Percentiles rank a stretch among this genome's conserved stretches.
Evolutionary conservation across 2,888 invertebrate genomes (phyloP).

Genomic region (Schrankia costaestrigalis): DNA sequence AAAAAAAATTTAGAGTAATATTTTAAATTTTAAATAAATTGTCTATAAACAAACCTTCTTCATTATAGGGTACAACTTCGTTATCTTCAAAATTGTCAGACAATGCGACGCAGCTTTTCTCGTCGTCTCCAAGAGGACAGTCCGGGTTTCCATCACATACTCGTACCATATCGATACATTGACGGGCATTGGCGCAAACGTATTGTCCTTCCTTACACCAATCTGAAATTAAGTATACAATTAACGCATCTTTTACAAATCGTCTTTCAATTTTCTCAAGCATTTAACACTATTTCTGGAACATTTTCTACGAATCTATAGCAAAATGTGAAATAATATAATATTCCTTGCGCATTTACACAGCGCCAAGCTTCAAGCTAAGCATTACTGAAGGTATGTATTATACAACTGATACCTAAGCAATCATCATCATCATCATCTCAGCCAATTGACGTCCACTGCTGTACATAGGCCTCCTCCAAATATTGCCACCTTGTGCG

Average conservation of each 20-base stretch:
- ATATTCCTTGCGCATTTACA: too few species aligned
- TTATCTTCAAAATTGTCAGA: constrained; percentile 78
- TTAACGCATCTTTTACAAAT: neutral
- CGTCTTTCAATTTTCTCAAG: neutral
- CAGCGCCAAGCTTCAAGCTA: too few species aligned
- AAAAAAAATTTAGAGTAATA: too few species aligned
- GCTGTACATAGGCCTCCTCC: too few species aligned
- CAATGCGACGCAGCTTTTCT: constrained; percentile 86
- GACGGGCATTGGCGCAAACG: constrained; percentile 86
- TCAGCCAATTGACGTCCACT: too few species aligned
- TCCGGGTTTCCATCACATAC: constrained; percentile 87
- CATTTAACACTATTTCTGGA: too few species aligned
- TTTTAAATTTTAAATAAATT: neutral
- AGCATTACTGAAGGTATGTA: too few species aligned
- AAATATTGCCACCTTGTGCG: too few species aligned
- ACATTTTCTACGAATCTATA: too few species aligned
- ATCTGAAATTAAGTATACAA: constrained; percentile 71
- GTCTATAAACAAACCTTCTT: constrained; percentile 68
- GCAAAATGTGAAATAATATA: too few species aligned
- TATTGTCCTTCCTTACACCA: constrained; percentile 88
- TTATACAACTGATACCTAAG: too few species aligned
- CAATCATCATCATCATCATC: too few species aligned
- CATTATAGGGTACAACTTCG: constrained; percentile 81
- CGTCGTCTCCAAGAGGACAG: constrained; percentile 88
- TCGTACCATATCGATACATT: constrained; percentile 83